These are phyloP conservation scores for Rhinogobius similis DNA, from an alignment of 2,113 vertebrate species.

Conservation along the genomic window DNA sequence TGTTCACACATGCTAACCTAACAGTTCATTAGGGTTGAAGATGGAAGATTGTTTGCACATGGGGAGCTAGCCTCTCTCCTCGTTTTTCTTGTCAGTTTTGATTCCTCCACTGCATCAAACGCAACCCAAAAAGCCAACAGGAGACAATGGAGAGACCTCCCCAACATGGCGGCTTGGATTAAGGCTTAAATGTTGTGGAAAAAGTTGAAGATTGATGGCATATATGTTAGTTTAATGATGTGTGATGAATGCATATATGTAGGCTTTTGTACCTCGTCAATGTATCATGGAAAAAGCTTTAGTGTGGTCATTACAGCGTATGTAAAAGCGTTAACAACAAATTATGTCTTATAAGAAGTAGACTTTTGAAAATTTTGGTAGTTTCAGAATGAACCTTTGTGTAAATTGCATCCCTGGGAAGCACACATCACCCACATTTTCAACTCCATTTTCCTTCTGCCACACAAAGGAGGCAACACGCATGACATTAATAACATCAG, in stretches of 20 bases:
- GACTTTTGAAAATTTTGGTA: too few relatives aligned
- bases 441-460: too few relatives aligned
- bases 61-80: conserved; percentile 44
- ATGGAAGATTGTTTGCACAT: conserved; percentile 70
- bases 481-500: too few relatives aligned
- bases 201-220: conserved; percentile 19
- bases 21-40: conserved; percentile 55
- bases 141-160: neutral
- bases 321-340: too few relatives aligned
- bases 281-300: neutral
- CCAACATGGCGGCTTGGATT: neutral
- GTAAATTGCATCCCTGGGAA: too few relatives aligned
- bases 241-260: neutral
- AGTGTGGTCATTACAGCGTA: neutral
- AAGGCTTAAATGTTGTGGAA: neutral
- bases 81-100: conserved; percentile 56
- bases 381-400: too few relatives aligned
- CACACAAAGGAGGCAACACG: neutral
- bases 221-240: conserved; percentile 2
- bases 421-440: too few relatives aligned
- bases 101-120: conserved; percentile 38
- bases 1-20: conserved; percentile 34
- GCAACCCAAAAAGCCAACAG: conserved; percentile 21
- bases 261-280: neutral
- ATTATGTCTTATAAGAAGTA: too few relatives aligned